Evolutionary conservation across 2,888 invertebrate species (phyloP), one percentile per base, ranked within the genome.

Genomic region (Odontothrips loti): DNA sequence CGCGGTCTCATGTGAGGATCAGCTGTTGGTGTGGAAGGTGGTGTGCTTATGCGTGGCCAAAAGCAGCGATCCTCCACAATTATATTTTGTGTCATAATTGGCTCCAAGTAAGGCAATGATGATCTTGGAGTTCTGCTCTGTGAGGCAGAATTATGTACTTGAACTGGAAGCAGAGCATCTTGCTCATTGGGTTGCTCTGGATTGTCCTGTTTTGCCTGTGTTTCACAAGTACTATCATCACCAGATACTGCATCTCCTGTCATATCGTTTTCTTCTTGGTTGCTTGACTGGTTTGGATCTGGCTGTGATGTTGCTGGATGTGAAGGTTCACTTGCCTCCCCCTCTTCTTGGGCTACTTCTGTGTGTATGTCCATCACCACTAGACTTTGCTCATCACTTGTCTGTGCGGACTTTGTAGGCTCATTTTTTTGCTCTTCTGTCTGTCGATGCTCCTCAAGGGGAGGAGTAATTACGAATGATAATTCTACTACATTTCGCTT

Each of bases 41-140:
- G 68, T 75, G 68, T 75, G 11, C 23, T 8, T 11, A 75, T 75
- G 9, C 68, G 68, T 27, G 68, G 68, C 68, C 68, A 75, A 27
- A 75, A 75, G 27, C 68, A 75, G 23, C 68, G 27, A 27, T 75
- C 68, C 4, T 75, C 68, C 27, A 75, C n/a, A 27, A 27, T n/a
- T 27, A 27, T 9, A 75, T 27, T 27, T 75, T 75, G 23, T 27
- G 23, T 27, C 8, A 12, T 11, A 23, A 75, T 75, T 27, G 68
- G 68, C 27, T 12, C 27, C 9, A 75, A 27, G 23, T 75, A 75
- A 27, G 23, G 92, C n/a, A n/a, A 58, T 17, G 58, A 58, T 17
- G 10, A 6, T 43, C 34, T 58, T 58, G 17, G n/a, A 58, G n/a
- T 58, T 17, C 58, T 0, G 58, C 6, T 58, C 0, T 58, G n/a